Evolutionary conservation across 2,888 invertebrate genomes (phyloP).

Genomic region (Luperina nickerlii): DNA sequence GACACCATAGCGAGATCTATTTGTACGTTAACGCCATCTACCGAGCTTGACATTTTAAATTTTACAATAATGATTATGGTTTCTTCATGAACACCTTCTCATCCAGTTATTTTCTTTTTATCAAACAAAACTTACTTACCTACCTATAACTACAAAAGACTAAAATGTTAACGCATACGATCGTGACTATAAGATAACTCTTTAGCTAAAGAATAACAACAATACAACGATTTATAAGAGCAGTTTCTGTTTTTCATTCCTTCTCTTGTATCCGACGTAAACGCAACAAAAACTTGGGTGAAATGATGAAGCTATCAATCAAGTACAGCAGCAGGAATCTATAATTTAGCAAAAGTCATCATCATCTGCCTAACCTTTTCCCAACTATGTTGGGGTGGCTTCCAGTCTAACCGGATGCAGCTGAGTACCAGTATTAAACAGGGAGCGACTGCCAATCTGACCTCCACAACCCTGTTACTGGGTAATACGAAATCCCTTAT

Average conservation of each 20-base stretch:
- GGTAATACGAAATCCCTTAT: too few relatives aligned
- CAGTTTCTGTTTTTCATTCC: not conserved
- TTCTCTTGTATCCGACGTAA: not conserved
- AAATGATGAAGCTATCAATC: not conserved
- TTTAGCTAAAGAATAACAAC: constrained; percentile 18
- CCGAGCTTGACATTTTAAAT: too few relatives aligned
- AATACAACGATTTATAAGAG: not conserved
- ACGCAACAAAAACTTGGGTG: too few relatives aligned
- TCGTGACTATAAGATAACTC: constrained; percentile 45
- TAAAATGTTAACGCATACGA: constrained; percentile 19
- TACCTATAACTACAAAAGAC: not conserved
- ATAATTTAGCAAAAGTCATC: not conserved
- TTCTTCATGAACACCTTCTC: not conserved
- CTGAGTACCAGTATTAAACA: too few relatives aligned
- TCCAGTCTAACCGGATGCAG: too few relatives aligned
- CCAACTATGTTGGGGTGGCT: too few relatives aligned
- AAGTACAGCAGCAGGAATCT: not conserved
- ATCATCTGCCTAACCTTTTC: too few relatives aligned
- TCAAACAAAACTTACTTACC: not conserved
- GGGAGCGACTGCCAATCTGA: too few relatives aligned
- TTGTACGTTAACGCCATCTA: not conserved
- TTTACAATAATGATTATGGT: not conserved
- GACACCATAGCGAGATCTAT: not conserved
- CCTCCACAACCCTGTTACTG: too few relatives aligned
- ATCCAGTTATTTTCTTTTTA: not conserved